phyloP scores from a whole-genome alignment of 2,797 vertebrate species.

The Melopsittacus undulatus region DNA sequence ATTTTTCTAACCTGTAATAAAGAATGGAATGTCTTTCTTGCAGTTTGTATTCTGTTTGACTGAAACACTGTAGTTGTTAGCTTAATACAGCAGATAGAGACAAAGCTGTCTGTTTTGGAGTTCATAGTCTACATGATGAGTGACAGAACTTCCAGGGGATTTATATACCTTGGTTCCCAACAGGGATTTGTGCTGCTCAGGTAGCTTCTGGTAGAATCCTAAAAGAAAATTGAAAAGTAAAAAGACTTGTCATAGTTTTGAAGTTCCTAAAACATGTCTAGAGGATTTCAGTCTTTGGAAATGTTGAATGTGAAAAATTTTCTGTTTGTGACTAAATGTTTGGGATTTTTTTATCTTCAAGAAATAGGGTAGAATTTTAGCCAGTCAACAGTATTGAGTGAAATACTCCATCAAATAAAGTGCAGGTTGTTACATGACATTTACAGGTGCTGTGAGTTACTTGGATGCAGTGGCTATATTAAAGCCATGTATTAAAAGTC shows the following conservation, averaged over 20 bases:
- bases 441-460: background rate
- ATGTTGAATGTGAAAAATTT: background rate
- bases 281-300: background rate
- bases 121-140: background rate
- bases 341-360: background rate
- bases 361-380: background rate
- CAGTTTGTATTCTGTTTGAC: background rate
- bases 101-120: background rate
- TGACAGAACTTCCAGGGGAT: background rate
- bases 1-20: background rate
- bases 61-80: background rate
- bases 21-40: background rate
- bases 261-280: background rate
- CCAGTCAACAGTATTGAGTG: background rate
- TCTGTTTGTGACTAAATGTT: background rate
- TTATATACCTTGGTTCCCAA: background rate
- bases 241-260: background rate
- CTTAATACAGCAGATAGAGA: background rate
- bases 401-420: background rate
- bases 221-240: background rate
- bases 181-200: background rate
- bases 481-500: background rate
- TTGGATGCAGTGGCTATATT: background rate
- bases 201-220: background rate
- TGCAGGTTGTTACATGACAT: background rate